Conservation (phyloP, 2,113 vertebrate species). For the Brachirus orientalis region DNA sequence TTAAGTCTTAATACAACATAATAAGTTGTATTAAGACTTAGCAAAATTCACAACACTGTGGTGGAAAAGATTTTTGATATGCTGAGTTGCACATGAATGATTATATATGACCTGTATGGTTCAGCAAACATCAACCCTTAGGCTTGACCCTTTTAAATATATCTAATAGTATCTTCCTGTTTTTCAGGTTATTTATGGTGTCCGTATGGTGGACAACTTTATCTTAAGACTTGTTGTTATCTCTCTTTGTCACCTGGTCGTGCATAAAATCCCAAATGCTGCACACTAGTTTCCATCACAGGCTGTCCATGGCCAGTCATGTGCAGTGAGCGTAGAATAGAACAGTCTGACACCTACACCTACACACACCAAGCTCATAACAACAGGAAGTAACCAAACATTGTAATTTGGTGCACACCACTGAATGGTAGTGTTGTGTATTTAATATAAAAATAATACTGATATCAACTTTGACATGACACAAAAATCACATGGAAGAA, state of each 20-base stretch:
- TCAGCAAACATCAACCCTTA: neutral
- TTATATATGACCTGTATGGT: neutral
- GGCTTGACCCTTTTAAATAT: slow-evolving; percentile 9
- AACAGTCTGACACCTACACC: slow-evolving; percentile 48
- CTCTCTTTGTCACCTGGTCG: slow-evolving; percentile 57
- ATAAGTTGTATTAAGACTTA: neutral
- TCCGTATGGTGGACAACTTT: slow-evolving; percentile 42
- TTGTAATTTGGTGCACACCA: neutral
- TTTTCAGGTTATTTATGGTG: slow-evolving; percentile 51
- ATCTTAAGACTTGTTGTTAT: slow-evolving; percentile 39
- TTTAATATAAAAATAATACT: too few relatives aligned
- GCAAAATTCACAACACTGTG: neutral
- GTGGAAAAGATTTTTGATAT: neutral
- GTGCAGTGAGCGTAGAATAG: slow-evolving; percentile 69
- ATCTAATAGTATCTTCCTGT: slow-evolving; percentile 36
- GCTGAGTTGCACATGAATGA: neutral
- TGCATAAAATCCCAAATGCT: slow-evolving; percentile 30
- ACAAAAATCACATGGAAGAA: too few relatives aligned
- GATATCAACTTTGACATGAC: too few relatives aligned
- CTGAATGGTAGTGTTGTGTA: too few relatives aligned
- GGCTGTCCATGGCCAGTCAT: slow-evolving; percentile 78
- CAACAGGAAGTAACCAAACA: slow-evolving; percentile 25
- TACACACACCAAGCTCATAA: slow-evolving; percentile 11
- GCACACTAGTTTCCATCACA: slow-evolving; percentile 76
- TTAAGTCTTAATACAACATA: too few relatives aligned